Evolutionary conservation across 2,113 vertebrate species (phyloP).

Genomic region (Oncorhynchus clarkii): DNA sequence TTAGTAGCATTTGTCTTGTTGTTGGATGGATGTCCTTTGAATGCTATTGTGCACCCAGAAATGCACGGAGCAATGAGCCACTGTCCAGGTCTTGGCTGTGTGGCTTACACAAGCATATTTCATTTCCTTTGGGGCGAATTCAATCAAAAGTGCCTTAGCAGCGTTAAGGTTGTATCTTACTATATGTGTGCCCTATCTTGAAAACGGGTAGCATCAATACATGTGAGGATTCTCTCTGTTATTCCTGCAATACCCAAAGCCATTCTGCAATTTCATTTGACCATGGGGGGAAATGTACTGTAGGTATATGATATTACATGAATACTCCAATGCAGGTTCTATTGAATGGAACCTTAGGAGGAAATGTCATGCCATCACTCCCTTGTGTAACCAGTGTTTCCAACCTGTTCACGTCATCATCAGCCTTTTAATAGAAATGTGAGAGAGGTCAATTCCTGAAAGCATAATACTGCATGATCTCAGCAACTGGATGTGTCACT

Average conservation of each 20-base stretch:
- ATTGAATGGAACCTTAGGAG: no score
- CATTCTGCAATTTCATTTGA: no score
- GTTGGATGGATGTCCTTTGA: background rate
- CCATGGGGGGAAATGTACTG: no score
- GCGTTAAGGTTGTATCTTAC: no score
- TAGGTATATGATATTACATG: no score
- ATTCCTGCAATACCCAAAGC: no score
- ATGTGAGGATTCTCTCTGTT: no score
- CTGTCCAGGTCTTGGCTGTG: background rate
- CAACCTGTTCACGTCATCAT: background rate
- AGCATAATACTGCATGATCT: background rate
- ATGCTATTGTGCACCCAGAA: background rate
- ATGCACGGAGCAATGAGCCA: background rate
- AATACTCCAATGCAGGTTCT: no score
- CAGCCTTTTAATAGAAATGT: background rate
- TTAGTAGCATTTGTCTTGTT: background rate
- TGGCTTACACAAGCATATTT: background rate
- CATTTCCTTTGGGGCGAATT: background rate
- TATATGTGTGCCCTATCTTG: no score
- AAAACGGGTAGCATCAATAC: no score
- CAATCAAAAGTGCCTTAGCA: background rate
- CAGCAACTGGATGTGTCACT: background rate
- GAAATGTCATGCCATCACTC: no score
- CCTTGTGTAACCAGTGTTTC: background rate
- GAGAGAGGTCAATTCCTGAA: background rate